Base-by-base conservation (phyloP, 2,888 invertebrate species). In the Apodemia zela region DNA sequence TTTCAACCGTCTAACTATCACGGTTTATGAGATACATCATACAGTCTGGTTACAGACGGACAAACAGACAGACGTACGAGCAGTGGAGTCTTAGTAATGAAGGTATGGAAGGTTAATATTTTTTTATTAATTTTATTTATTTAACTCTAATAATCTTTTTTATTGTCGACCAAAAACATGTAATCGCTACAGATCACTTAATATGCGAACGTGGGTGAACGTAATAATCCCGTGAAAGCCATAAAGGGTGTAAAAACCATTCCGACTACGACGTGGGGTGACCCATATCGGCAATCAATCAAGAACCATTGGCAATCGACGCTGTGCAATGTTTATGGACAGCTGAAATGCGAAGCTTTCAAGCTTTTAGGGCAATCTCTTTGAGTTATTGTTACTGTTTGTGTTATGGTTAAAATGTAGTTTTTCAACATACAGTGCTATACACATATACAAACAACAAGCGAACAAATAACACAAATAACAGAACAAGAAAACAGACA, bases 281-380 rank as follows among this genome's bases (percentile, higher is more conserved):
- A 25, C 13, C 51, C 25, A 25, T 25, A 54, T 25, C 51, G 51
- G 5, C 51, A 25, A 54, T 54, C 51, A 25, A 54, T 54, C 51
- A 25, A 18, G 25, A 54, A 25, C 51, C 18, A 11, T 25, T 13
- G 51, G 21, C 51, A 54, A 54, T 54, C 18, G 13, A 54, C 18
- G 51, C 51, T 25, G 54, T 21, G 15, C 25, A 5, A 54, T 25
- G 25, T 54, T 54, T 54, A 54, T 15, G 6, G 25, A 15, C 15
- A 47, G 17, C 17, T 47, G 17, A 54, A 15, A 15, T 13, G 25
- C 25, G 25, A 21, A 54, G 15, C 51, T 51, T 21, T 51, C 21
- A 51, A 51, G 51, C 51, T 51, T 25, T 13, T 21, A 45, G n/a
- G n/a, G 45, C 45, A 45, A 45, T 45, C n/a, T 45, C n/a, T n/a